Conservation (phyloP, 1,140 invertebrate species). For the Trichoplusia ni region DNA sequence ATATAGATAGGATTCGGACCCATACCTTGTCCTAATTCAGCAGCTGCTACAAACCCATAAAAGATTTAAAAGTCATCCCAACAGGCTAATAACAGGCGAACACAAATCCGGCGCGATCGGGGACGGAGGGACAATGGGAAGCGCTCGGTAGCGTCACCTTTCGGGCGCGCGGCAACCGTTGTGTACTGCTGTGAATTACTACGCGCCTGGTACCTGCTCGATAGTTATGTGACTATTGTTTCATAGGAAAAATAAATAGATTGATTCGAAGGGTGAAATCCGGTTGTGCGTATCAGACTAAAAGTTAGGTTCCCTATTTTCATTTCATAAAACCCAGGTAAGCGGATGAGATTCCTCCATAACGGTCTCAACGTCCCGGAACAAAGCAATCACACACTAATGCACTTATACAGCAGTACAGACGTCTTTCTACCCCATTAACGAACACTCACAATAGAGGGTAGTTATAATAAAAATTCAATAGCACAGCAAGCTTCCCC, state of each 20-base stretch:
- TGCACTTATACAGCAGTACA: neutral
- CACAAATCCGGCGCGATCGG: slow-evolving; percentile 5
- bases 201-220: no score
- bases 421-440: neutral
- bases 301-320: no score
- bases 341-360: no score
- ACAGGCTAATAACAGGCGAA: slow-evolving; percentile 17
- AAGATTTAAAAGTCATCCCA: slow-evolving; percentile 23
- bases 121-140: neutral
- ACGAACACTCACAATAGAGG: slow-evolving; percentile 2
- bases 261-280: no score
- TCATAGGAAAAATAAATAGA: no score
- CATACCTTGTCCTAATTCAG: neutral
- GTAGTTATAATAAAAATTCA: slow-evolving; percentile 20
- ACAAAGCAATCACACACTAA: neutral
- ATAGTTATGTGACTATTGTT: no score
- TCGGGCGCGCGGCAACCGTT: neutral
- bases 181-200: no score
- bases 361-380: neutral
- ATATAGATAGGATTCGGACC: neutral
- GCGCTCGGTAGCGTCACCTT: neutral
- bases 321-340: no score
- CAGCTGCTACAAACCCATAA: slow-evolving; percentile 4
- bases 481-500: slow-evolving; percentile 7
- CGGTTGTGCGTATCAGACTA: no score